Evolutionary conservation across 2,113 vertebrate genomes (phyloP), one percentile per base, ranked within the genome.

Genomic region (Morone chrysops): DNA sequence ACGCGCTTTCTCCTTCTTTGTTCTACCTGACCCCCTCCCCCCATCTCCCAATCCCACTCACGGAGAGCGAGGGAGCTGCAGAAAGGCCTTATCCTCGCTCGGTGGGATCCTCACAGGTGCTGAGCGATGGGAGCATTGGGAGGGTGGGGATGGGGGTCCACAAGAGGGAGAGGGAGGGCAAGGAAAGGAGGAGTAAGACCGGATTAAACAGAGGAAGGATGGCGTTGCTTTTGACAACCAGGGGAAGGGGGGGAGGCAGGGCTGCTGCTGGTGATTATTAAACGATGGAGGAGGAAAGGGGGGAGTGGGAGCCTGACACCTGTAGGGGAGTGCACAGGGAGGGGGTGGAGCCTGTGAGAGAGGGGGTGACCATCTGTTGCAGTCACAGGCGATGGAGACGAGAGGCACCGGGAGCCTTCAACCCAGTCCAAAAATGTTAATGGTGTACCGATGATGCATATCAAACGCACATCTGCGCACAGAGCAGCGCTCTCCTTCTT

Each of bases 401-500:
- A 78, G 83, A 89, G 86, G 45, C 45, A 47, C 45, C 45, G 5
- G 69, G 85, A 81, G 85, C 91, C 90, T 93, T 93, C 87, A 92
- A 92, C 82, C 88, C 22, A 0, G 71, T 91, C 91, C 94, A 94
- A 48, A 88, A 93, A 94, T 94, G 91, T 84, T 93, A 94, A 94
- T 94, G 91, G 62, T 14, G 76, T 41, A 43, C 72, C 48, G 13
- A 67, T 62, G 59, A 90, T 92, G 92, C 93, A 93, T 87, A 91
- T 92, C 91, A 90, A 92, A 88, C 71, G 17, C 86, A 91, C 90
- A 93, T 93, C 93, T 93, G 91, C 54, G 41, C 71, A n/a, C 8
- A 0, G 18, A 48, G 71, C 62, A 3, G 54, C 25, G 0, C 53
- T 59, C 25, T 14, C 41, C 69, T n/a, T 48, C 71, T 38, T 43